Base-by-base conservation (phyloP, 92 coral and sea anemone species). In the Heliopora coerulea region DNA sequence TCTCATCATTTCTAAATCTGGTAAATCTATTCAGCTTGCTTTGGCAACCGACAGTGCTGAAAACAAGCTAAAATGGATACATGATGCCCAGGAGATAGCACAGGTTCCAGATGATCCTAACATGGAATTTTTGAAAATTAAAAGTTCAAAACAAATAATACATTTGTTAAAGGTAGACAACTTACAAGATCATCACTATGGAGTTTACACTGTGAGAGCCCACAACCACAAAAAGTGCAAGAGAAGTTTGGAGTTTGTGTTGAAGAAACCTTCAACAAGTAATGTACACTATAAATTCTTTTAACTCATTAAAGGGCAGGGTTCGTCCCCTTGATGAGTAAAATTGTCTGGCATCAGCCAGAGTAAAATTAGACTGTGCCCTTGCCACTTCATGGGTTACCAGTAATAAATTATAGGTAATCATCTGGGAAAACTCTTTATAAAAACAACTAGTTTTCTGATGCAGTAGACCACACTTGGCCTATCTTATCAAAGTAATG, bases 101-200 rank as follows among this genome's bases (percentile, higher is more conserved):
- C 89, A 89, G 32, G 58, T 93, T 59, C 98, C 98, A 0, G 91
- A 93, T 67, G 97, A 93, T 27, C 96, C 95, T 2, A 86, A 85
- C 31, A 83, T 93, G 86, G 98, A 89, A 29, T 93, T 93, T 67
- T 83, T 85, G n/a, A 70, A 52, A 19, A 75, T 23, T 17, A 46
- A 2, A 6, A 50, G 56, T 14, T 35, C 44, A 4, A 49, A 70
- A 14, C 49, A 70, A 17, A 32, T 54, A 18, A 32, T 70, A 1
- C 37, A 70, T 19, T 57, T 35, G 28, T 20, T 70, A 12, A 70
- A 56, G 7, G 54, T 70, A 14, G 77, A 70, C 14, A 50, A 70
- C 18, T 23, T 70, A 2, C 49, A 32, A 31, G 27, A 31, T 33
- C 29, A 70, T 15, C 77, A 70, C 11, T 70, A 35, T 31, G 77